Conservation (phyloP, 2,113 vertebrate genomes). For the Epinephelus cyanopodus region DNA sequence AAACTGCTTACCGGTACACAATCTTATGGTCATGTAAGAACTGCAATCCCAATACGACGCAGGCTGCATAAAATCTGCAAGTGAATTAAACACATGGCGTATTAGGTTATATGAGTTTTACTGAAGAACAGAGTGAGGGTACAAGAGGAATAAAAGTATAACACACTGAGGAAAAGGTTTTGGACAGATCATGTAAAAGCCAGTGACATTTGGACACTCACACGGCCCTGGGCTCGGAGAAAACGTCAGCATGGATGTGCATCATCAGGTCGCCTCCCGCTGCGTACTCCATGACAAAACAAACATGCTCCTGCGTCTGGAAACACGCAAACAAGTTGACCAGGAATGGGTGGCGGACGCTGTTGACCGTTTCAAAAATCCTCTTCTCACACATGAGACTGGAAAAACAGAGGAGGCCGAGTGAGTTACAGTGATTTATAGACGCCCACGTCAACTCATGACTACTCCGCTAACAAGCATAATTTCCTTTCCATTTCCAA, state of each 20-base stretch:
- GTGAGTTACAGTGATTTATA: not conserved
- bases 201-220: slow-evolving; percentile 82
- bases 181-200: no score
- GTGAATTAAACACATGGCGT: not conserved
- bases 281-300: slow-evolving; percentile 99
- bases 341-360: slow-evolving; percentile 97
- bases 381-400: slow-evolving; percentile 99
- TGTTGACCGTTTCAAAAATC: slow-evolving; percentile 99
- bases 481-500: not conserved
- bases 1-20: slow-evolving; percentile 93
- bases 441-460: not conserved
- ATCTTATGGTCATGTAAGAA: slow-evolving; percentile 99
- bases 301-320: slow-evolving; percentile 98
- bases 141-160: not conserved
- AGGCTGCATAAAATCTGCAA: slow-evolving; percentile 96
- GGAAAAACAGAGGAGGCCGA: slow-evolving; percentile 10
- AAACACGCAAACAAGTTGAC: slow-evolving; percentile 99
- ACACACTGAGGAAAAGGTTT: no score
- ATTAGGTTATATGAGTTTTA: not conserved
- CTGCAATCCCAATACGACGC: slow-evolving; percentile 97
- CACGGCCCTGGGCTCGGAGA: slow-evolving; percentile 97
- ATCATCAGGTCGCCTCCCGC: slow-evolving; percentile 99
- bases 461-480: not conserved
- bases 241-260: slow-evolving; percentile 99
- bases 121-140: not conserved